Evolutionary conservation across 2,888 invertebrate genomes (phyloP), one percentile per base, ranked within the genome.

Genomic region (Calameuta filiformis): DNA sequence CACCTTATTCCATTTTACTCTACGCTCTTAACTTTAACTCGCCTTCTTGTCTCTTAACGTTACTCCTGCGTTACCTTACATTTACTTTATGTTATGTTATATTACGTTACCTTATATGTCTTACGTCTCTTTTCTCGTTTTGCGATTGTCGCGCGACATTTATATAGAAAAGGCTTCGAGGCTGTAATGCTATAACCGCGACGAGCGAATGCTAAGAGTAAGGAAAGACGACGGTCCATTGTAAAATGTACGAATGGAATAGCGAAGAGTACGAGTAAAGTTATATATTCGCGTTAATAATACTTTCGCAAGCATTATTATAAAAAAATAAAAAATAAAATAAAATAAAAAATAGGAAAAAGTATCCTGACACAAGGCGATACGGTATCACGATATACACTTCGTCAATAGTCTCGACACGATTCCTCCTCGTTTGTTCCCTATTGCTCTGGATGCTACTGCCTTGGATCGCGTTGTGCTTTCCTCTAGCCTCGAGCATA

Each of bases 221-320:
- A 68, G 37, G 12, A 68, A 74, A 77, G n/a, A 77, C 35, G 35
- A 74, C 68, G 56, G 56, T 56, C 56, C 56, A 56, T 56, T 56
- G 56, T 56, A 23, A 23, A 23, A 23, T 23, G 56, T 56, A 37
- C 37, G 37, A 37, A 15, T 37, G 37, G 37, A 37, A 37, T 37
- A 12, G 4, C 37, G 37, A 37, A 12, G 37, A 37, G 37, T 37
- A 37, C 37, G 37, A 37, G 37, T 37, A 56, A 23, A 40, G 23
- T 40, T 40, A 56, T 56, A 56, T 82, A 77, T 79, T 74, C 81
- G 79, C 80, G 79, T 81, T 82, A 79, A 75, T 69, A 37, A 76
- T 33, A 77, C 77, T 76, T 80, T 76, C 74, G 77, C 75, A 77
- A 80, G 79, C 77, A 77, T 77, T 73, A 79, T 76, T 76, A 80